phyloP scores from a whole-genome alignment of 2,113 vertebrate species.

The Atrichornis clamosus region DNA sequence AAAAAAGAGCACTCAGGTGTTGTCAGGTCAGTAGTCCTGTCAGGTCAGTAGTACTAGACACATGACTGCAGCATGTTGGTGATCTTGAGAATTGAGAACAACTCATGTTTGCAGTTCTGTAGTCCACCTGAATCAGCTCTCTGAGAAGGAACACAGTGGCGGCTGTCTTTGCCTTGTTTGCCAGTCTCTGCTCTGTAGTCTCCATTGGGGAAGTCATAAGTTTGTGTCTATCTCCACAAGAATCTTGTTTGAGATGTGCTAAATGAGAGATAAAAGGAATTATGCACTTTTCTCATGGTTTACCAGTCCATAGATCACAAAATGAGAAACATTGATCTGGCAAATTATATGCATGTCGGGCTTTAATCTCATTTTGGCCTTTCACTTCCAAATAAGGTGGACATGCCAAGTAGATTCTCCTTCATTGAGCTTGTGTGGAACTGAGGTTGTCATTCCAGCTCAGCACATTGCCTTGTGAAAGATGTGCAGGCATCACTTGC shows the following conservation, averaged over 20 bases:
- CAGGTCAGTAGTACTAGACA: background rate
- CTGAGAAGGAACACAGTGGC: background rate
- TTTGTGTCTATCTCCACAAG: background rate
- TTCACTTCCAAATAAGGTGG: background rate
- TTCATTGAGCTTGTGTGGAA: background rate
- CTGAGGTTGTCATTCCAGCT: background rate
- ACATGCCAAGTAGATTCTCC: background rate
- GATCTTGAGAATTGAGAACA: background rate
- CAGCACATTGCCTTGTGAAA: background rate
- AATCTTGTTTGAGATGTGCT: background rate
- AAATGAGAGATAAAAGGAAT: background rate
- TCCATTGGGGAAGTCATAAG: fast-evolving
- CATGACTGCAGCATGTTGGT: background rate
- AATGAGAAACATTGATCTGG: background rate
- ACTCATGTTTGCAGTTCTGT: background rate
- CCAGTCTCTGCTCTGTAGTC: background rate
- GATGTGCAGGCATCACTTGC: background rate
- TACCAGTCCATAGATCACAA: background rate
- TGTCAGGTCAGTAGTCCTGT: background rate
- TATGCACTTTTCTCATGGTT: background rate
- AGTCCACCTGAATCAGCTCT: background rate
- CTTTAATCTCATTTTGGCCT: background rate
- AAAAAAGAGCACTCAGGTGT: background rate
- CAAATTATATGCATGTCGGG: background rate
- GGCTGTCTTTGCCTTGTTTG: background rate